Evolutionary conservation across 2,113 vertebrate genomes (phyloP).

Genomic region (Phaethornis superciliosus): DNA sequence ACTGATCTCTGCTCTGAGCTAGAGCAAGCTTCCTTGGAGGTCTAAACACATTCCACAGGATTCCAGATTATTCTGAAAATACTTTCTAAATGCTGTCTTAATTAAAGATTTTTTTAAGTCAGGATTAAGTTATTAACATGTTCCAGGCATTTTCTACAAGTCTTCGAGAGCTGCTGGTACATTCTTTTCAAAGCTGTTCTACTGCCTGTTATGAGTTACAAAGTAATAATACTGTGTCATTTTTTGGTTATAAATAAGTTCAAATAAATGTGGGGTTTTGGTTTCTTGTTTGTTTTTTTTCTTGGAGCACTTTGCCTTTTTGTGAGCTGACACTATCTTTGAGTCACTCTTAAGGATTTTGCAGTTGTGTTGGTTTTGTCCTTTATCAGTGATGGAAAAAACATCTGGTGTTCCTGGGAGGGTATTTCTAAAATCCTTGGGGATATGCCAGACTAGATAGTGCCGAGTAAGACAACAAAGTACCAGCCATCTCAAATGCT

Average conservation of each 20-base stretch:
- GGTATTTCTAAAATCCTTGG: conserved; percentile 22
- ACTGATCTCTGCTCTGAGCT: conserved; percentile 8
- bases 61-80: conserved; percentile 61
- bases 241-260: neutral
- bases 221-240: conserved; percentile 42
- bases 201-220: conserved; percentile 5
- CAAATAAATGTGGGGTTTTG: neutral
- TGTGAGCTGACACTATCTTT: conserved; percentile 24
- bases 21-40: conserved; percentile 1
- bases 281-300: neutral
- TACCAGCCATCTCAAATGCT: neutral
- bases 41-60: conserved; percentile 49
- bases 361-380: neutral
- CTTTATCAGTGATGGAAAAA: conserved; percentile 37
- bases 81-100: conserved; percentile 64
- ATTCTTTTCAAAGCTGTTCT: conserved; percentile 56
- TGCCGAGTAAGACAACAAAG: neutral
- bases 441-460: neutral
- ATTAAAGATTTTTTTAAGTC: conserved; percentile 68
- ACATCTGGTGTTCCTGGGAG: neutral
- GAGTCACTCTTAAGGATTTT: conserved; percentile 52
- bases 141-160: conserved; percentile 53
- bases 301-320: conserved; percentile 41
- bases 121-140: conserved; percentile 66
- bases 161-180: conserved; percentile 51